phyloP scores from a whole-genome alignment of 1,140 invertebrate species.

The Plectus sambesii region DNA sequence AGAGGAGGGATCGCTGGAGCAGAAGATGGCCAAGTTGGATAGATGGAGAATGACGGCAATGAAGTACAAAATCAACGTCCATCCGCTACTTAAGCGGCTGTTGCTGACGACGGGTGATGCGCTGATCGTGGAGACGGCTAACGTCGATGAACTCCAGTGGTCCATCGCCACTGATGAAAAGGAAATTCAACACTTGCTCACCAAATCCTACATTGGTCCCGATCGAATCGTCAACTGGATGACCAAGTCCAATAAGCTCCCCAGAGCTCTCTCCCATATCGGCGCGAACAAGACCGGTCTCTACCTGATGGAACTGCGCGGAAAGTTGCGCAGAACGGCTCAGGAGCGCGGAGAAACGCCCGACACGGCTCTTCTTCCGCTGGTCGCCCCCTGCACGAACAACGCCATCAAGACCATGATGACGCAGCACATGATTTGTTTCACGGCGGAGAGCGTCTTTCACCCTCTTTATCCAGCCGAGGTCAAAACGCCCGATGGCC shows the following conservation, averaged over 20 bases:
- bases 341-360: slow-evolving; percentile 17
- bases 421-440: slow-evolving; percentile 41
- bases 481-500: slow-evolving; percentile 19
- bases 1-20: slow-evolving; percentile 23
- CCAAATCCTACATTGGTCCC: slow-evolving; percentile 35
- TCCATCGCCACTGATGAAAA: slow-evolving; percentile 28
- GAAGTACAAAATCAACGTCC: slow-evolving; percentile 42
- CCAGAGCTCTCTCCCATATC: slow-evolving; percentile 29
- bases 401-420: slow-evolving; percentile 20
- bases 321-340: slow-evolving; percentile 28
- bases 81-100: slow-evolving; percentile 38
- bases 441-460: slow-evolving; percentile 41
- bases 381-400: slow-evolving; percentile 28
- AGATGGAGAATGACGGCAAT: slow-evolving; percentile 44
- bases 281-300: slow-evolving; percentile 37
- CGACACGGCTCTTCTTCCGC: no score
- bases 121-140: slow-evolving; percentile 35
- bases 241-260: slow-evolving; percentile 23
- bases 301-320: slow-evolving; percentile 41
- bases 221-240: slow-evolving; percentile 33
- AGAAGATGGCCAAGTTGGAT: slow-evolving; percentile 33
- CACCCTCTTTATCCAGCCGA: slow-evolving; percentile 42
- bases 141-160: slow-evolving; percentile 30
- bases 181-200: slow-evolving; percentile 40
- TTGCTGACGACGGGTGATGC: slow-evolving; percentile 38